Evolutionary conservation across 1,140 invertebrate species (phyloP).

Genomic region (Magallana gigas): DNA sequence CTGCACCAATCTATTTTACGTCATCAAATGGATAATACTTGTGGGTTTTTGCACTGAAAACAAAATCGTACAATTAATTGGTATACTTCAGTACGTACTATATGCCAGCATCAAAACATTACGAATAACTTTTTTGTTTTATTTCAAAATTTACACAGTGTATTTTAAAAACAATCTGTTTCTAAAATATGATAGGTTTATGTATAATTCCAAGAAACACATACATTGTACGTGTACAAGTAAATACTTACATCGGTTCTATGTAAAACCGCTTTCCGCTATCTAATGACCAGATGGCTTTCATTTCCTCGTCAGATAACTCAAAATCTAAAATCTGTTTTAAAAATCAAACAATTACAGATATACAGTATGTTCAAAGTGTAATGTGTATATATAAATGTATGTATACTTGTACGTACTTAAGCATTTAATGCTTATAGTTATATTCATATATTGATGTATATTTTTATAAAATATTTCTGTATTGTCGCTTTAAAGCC

Average conservation of each 20-base stretch:
- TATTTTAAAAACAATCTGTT: neutral
- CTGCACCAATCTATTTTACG: no score
- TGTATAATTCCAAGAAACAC: neutral
- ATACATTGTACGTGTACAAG: no score
- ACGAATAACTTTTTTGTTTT: no score
- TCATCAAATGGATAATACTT: constrained; percentile 10
- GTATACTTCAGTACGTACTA: neutral
- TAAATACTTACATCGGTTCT: constrained; percentile 56
- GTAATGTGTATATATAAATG: neutral
- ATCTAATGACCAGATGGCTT: constrained; percentile 54
- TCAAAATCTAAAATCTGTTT: constrained; percentile 74
- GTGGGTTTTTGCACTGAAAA: neutral
- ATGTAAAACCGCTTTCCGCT: constrained; percentile 58
- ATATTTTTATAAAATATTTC: no score
- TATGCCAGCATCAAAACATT: neutral
- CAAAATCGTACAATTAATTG: neutral
- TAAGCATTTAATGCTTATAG: no score
- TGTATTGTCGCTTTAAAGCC: no score
- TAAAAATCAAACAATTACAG: neutral
- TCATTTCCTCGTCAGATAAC: constrained; percentile 66
- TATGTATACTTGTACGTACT: no score
- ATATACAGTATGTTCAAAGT: neutral
- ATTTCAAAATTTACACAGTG: no score
- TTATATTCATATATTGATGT: no score
- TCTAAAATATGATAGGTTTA: neutral